Evolutionary conservation across 1,140 invertebrate species (phyloP), one percentile per base, ranked within the genome.

Genomic region (Hylaeus anthracinus): DNA sequence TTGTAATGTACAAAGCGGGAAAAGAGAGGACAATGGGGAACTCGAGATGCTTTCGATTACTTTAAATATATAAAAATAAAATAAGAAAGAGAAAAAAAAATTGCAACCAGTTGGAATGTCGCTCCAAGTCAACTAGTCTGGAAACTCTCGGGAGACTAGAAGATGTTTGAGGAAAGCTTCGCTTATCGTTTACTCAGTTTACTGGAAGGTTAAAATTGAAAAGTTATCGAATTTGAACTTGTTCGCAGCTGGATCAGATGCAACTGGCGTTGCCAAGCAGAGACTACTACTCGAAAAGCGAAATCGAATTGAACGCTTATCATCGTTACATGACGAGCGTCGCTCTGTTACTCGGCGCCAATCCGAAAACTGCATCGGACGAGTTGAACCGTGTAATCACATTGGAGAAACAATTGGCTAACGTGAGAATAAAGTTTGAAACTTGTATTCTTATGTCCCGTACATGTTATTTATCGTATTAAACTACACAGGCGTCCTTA

Each of bases 261-360:
- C 94, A 95, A 66, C 92, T 97, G 82, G 97, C 96, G 0, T 93
- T 98, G 78, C 97, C 97, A 3, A 97, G 96, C 79, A 94, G 97
- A 58, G 97, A 98, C 88, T 98, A 97, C 90, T 97, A 97, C 90
- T 90, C 97, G 56, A 96, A 97, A 86, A 96, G 95, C 72, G 94
- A 95, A 78, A 93, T 94, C 3, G 95, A 96, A 82, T 91, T 97
- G 15, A 90, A 94, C 76, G 96, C 97, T 2, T 98, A 97, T 89
- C 95, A 96, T 88, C 95, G 94, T 63, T 97, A 97, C 88, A 97
- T 97, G 96, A 95, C 95, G 0, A 95, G 96, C 85, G 95, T 97
- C 0, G 96, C 97, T 0, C 90, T 96, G 3, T 92, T 97, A 37
- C 90, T 98, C 51, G 97, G 97, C 1, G 97, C 97, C 0, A 93